Base-by-base conservation (phyloP, 2,888 invertebrate genomes). In the Chalcosyrphus nemorum region DNA sequence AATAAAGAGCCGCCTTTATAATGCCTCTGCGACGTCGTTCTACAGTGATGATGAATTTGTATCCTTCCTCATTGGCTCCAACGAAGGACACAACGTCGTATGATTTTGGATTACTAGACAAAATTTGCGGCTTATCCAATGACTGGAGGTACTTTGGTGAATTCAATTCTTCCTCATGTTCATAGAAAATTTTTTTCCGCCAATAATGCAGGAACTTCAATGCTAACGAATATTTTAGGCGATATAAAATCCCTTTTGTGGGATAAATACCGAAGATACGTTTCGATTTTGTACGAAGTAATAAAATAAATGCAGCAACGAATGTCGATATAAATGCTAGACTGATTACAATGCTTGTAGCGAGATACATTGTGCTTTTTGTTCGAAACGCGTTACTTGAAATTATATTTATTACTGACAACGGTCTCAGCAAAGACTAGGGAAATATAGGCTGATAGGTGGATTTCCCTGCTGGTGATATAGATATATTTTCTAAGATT, bases 81-180 rank as follows among this genome's bases (percentile, higher is more conserved):
- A 95, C 95, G 90, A 96, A 95, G 89, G 95, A 96, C 0, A 96
- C 94, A 3, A 96, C 96, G 90, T 96, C 96, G 84, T 96, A 96
- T 19, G 92, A 92, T 86, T 92, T 90, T 2, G 93, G 91, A 86
- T 93, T 92, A 13, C 88, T 86, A 0, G 93, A 92, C 19, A 94
- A 88, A 5, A 87, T 87, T 88, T 94, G 93, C 1, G 92, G 90
- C 65, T 89, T 90, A 70, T 94, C 94, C 89, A 94, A 90, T 9
- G 92, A 90, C 56, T 91, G 90, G 17, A 90, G 66, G 24, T 89
- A 88, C 9, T 86, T 81, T 0, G 52, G 21, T 0, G 88, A 88
- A 4, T 87, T 88, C 0, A 89, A 78, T 17, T 89, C 86, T 41
- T 88, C 88, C 4, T 78, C 80, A 52, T 88, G 89, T 0, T 88